These are phyloP conservation scores for Muricea muricata DNA, from an alignment of 92 coral and sea anemone genomes.

Conservation along the genomic window DNA sequence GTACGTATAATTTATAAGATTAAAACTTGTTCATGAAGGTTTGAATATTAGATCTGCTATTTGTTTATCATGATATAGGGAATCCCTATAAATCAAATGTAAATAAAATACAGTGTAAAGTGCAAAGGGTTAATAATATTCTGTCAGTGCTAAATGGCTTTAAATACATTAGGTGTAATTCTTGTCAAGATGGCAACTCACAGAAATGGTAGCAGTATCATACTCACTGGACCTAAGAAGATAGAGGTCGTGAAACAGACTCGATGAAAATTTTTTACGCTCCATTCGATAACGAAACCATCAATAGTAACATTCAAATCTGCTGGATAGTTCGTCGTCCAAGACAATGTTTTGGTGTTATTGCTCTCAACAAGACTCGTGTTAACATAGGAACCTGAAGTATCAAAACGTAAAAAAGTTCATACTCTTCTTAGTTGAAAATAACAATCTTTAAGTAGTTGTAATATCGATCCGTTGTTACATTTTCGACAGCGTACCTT, in stretches of 20 bases:
- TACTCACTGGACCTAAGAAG: not conserved
- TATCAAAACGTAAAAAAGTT: not conserved
- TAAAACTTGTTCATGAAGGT: too few relatives aligned
- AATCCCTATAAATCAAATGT: not conserved
- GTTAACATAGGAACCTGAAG: not conserved
- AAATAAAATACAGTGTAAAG: not conserved
- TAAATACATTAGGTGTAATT: too few relatives aligned
- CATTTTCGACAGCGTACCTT: too few relatives aligned
- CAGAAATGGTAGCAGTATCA: not conserved
- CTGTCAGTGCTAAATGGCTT: too few relatives aligned
- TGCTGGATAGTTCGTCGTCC: conserved; percentile 1
- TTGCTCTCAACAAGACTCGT: not conserved
- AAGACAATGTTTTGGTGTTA: not conserved
- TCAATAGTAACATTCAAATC: not conserved
- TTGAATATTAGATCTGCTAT: too few relatives aligned
- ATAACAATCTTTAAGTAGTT: too few relatives aligned
- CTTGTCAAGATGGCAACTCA: too few relatives aligned
- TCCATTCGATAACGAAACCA: not conserved
- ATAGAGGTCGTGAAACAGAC: not conserved
- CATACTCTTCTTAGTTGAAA: too few relatives aligned
- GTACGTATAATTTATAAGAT: too few relatives aligned
- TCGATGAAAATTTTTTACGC: not conserved
- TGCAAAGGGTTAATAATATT: not conserved
- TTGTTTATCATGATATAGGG: too few relatives aligned
- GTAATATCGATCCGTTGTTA: not conserved